These are phyloP conservation scores for Spodoptera frugiperda DNA, from an alignment of 1,140 invertebrate genomes.

Conservation along the genomic window DNA sequence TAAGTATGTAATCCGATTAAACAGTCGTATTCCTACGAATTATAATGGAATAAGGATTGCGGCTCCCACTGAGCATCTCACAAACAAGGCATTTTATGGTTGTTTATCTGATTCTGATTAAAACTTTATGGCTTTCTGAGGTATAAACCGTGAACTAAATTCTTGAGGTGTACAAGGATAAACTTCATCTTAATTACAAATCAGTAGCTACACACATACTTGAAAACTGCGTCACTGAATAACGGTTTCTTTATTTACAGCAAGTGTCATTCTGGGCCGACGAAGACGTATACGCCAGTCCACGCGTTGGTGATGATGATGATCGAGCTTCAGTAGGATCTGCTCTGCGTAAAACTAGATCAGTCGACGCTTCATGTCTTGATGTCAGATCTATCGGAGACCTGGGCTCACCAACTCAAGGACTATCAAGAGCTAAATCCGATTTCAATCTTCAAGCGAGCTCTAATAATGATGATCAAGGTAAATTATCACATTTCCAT, in stretches of 20 bases:
- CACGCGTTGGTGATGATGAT: slow-evolving; percentile 87
- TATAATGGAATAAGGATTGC: slow-evolving; percentile 32
- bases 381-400: slow-evolving; percentile 91
- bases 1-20: slow-evolving; percentile 54
- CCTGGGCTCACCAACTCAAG: slow-evolving; percentile 86
- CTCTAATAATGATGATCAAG: slow-evolving; percentile 74
- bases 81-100: slow-evolving; percentile 17
- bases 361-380: slow-evolving; percentile 94
- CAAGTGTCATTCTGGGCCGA: slow-evolving; percentile 93
- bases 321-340: slow-evolving; percentile 89
- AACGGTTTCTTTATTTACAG: slow-evolving; percentile 69
- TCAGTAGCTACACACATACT: neutral
- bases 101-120: slow-evolving; percentile 38
- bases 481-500: slow-evolving; percentile 48
- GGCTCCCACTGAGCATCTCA: neutral
- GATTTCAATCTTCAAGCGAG: slow-evolving; percentile 92
- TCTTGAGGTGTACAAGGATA: neutral
- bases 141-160: slow-evolving; percentile 35
- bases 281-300: slow-evolving; percentile 90
- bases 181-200: slow-evolving; percentile 29
- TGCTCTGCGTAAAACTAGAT: slow-evolving; percentile 93
- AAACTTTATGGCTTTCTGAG: slow-evolving; percentile 12
- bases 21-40: slow-evolving; percentile 45
- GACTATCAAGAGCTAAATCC: slow-evolving; percentile 92
- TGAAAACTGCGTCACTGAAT: neutral